These are phyloP conservation scores for Biston betularia DNA, from an alignment of 2,888 invertebrate species.

Conservation along the genomic window DNA sequence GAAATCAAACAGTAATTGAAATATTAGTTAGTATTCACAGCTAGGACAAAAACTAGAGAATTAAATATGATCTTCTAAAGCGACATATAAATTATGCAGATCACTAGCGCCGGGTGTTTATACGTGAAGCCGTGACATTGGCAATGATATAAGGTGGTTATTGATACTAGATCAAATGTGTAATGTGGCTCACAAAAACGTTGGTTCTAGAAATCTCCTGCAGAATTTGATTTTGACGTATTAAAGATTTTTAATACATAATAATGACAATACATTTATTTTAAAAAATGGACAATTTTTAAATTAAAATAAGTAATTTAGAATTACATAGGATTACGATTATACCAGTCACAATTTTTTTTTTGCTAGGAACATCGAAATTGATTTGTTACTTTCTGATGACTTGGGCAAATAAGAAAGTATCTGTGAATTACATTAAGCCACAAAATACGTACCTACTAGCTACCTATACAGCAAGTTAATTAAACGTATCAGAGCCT, in stretches of 20 bases:
- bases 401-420: not conserved
- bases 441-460: constrained; percentile 8
- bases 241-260: not conserved
- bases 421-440: not conserved
- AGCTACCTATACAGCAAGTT: constrained; percentile 12
- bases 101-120: constrained; percentile 46
- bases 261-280: not conserved
- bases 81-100: constrained; percentile 29
- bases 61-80: constrained; percentile 13
- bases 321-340: not conserved
- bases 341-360: not conserved
- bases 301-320: not conserved
- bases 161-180: constrained; percentile 27
- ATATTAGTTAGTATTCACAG: constrained; percentile 19
- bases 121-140: constrained; percentile 66
- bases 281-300: not conserved
- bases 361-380: not conserved
- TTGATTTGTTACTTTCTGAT: not conserved
- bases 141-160: constrained; percentile 56
- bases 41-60: constrained; percentile 16
- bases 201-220: constrained; percentile 10
- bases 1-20: constrained; percentile 16
- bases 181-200: not conserved
- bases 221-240: not conserved
- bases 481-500: not conserved